Evolutionary conservation across 1,140 invertebrate species (phyloP).

Genomic region (Drosophila ogumai): DNA sequence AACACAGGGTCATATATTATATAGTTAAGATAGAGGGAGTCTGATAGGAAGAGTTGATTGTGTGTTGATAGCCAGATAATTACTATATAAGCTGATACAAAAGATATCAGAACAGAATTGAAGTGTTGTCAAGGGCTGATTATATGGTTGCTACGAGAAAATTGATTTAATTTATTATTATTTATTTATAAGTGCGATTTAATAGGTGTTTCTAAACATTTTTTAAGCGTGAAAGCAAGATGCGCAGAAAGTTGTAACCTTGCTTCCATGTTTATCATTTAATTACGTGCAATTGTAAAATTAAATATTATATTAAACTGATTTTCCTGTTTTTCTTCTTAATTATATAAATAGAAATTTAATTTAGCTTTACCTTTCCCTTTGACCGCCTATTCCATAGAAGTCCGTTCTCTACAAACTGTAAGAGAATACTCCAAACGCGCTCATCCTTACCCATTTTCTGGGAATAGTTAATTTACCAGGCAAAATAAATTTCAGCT

Average conservation of each 20-base stretch:
- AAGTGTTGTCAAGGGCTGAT: conserved; percentile 24
- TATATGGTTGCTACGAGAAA: not conserved
- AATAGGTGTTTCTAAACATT: not conserved
- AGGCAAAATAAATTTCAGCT: conserved; percentile 6
- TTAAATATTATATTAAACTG: too few species aligned
- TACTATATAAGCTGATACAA: not conserved
- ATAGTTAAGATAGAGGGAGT: not conserved
- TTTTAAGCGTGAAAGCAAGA: not conserved
- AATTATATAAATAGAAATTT: too few species aligned
- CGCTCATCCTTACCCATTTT: not conserved
- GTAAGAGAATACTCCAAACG: not conserved
- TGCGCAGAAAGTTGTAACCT: not conserved
- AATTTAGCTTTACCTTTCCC: not conserved
- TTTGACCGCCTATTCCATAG: not conserved
- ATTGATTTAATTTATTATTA: not conserved
- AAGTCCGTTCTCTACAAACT: not conserved
- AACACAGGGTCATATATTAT: not conserved
- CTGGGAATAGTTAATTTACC: conserved; percentile 14
- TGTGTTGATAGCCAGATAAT: conserved; percentile 14
- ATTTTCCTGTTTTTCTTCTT: not conserved
- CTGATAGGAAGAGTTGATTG: conserved; percentile 3
- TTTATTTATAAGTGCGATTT: too few species aligned
- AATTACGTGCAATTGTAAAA: not conserved
- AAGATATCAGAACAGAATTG: not conserved
- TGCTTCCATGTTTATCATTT: not conserved